Evolutionary conservation across 2,113 vertebrate species (phyloP).

Genomic region (Terrapene triunguis): DNA sequence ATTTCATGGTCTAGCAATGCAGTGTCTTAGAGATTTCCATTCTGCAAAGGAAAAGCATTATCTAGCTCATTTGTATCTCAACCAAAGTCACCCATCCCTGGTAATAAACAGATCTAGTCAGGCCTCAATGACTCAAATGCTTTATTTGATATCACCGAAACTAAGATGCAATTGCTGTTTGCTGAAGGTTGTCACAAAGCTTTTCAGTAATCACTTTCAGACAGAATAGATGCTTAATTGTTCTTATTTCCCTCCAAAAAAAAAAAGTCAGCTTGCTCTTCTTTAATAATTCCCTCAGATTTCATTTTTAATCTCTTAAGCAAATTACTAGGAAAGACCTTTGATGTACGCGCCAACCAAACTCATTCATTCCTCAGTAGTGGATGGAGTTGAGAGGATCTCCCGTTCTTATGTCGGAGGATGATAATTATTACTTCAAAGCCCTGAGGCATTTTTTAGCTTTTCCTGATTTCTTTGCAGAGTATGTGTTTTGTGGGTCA

Average conservation of each 20-base stretch:
- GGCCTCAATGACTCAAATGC: slow-evolving; percentile 53
- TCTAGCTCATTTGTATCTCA: slow-evolving; percentile 40
- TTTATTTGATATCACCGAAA: slow-evolving; percentile 66
- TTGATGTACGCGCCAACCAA: slow-evolving; percentile 58
- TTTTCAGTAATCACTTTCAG: slow-evolving; percentile 69
- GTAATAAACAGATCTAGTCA: slow-evolving; percentile 47
- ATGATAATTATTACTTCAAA: slow-evolving; percentile 71
- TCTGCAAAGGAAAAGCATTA: slow-evolving; percentile 34
- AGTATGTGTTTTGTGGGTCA: neutral
- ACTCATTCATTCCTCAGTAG: slow-evolving; percentile 60
- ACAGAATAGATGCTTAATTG: slow-evolving; percentile 47
- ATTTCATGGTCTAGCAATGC: slow-evolving; percentile 32
- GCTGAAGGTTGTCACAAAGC: slow-evolving; percentile 70
- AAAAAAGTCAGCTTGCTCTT: slow-evolving; percentile 46
- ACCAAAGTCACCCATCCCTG: slow-evolving; percentile 36
- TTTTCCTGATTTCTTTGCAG: slow-evolving; percentile 52
- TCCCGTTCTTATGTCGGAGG: slow-evolving; percentile 60
- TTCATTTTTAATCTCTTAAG: slow-evolving; percentile 72
- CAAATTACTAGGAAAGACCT: slow-evolving; percentile 66
- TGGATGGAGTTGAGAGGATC: slow-evolving; percentile 60
- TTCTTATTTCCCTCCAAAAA: slow-evolving; percentile 46
- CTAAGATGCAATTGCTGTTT: slow-evolving; percentile 58
- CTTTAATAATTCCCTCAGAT: slow-evolving; percentile 55
- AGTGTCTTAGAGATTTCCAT: slow-evolving; percentile 47
- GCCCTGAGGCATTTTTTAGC: slow-evolving; percentile 48